Conservation (phyloP, 2,113 vertebrate genomes). For the Saccopteryx leptura region DNA sequence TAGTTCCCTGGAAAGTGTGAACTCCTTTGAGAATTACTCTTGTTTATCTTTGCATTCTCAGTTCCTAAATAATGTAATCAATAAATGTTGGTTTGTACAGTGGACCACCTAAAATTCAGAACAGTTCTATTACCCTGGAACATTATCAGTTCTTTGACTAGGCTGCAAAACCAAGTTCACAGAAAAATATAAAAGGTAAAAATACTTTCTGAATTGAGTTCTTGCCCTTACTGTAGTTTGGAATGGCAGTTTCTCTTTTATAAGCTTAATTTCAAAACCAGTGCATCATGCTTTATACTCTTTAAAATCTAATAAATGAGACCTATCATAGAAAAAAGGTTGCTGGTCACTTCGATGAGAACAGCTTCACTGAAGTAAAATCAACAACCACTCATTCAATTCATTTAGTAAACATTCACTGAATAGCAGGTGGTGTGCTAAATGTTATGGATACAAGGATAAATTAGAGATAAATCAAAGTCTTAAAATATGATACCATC, state of each 20-base stretch:
- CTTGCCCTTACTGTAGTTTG: constrained; percentile 4
- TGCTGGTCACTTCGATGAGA: constrained; percentile 35
- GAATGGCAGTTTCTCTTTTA: constrained; percentile 50
- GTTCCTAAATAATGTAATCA: constrained; percentile 36
- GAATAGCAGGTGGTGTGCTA: constrained; percentile 7
- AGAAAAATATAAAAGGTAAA: constrained; percentile 35
- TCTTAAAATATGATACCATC: constrained; percentile 11
- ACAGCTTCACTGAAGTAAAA: constrained; percentile 46
- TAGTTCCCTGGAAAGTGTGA: constrained; percentile 52
- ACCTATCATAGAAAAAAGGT: constrained; percentile 42
- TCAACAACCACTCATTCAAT: constrained; percentile 46
- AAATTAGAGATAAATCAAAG: background rate
- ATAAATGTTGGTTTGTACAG: constrained; percentile 57
- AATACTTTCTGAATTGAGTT: constrained; percentile 51
- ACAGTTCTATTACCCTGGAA: constrained; percentile 24
- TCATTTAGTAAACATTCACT: constrained; percentile 43
- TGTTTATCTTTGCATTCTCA: constrained; percentile 58
- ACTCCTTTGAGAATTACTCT: constrained; percentile 50
- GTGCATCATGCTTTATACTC: background rate
- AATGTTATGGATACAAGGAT: constrained; percentile 13
- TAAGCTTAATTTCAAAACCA: constrained; percentile 49
- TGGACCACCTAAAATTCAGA: constrained; percentile 43
- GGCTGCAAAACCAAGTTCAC: background rate
- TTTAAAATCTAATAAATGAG: constrained; percentile 60
- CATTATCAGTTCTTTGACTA: constrained; percentile 55